A percentile compares a stretch with the other conserved stretches of the same genome.
Conservation (phyloP, 2,888 invertebrate species). For the Chrysolina oricalcia region DNA sequence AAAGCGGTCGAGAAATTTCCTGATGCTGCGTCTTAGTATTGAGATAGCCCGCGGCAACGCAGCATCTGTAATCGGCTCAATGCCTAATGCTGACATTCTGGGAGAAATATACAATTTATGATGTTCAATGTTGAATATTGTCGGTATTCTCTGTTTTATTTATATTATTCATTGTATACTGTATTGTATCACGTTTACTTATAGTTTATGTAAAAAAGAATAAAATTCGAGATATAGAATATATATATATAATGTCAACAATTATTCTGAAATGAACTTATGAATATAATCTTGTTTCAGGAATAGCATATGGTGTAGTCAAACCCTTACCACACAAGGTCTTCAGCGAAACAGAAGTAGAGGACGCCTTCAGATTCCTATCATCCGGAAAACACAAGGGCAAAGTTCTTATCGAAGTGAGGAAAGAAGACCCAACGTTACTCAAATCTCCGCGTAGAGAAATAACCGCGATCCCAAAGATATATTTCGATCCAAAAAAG, state of each 20-base stretch:
- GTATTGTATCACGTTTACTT: too few species aligned
- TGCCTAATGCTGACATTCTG: too few species aligned
- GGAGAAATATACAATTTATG: too few species aligned
- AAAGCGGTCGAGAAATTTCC: too few species aligned
- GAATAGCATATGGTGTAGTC: slow-evolving; percentile 79
- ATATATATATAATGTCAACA: background rate
- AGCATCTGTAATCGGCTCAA: too few species aligned
- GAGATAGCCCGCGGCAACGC: too few species aligned
- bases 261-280: slow-evolving; percentile 14
- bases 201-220: too few species aligned
- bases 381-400: slow-evolving; percentile 86
- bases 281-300: slow-evolving; percentile 28
- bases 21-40: too few species aligned
- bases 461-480: slow-evolving; percentile 50
- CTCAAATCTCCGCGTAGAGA: slow-evolving; percentile 42
- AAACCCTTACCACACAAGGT: slow-evolving; percentile 79
- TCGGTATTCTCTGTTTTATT: too few species aligned
- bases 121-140: too few species aligned
- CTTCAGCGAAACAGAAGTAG: slow-evolving; percentile 79
- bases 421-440: slow-evolving; percentile 55
- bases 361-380: slow-evolving; percentile 80
- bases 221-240: too few species aligned
- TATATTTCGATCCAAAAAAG: slow-evolving; percentile 62
- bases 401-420: slow-evolving; percentile 75
- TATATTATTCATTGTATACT: too few species aligned